Evolutionary conservation across 2,888 invertebrate species (phyloP).

Genomic region (Rugalucina vietnamica): DNA sequence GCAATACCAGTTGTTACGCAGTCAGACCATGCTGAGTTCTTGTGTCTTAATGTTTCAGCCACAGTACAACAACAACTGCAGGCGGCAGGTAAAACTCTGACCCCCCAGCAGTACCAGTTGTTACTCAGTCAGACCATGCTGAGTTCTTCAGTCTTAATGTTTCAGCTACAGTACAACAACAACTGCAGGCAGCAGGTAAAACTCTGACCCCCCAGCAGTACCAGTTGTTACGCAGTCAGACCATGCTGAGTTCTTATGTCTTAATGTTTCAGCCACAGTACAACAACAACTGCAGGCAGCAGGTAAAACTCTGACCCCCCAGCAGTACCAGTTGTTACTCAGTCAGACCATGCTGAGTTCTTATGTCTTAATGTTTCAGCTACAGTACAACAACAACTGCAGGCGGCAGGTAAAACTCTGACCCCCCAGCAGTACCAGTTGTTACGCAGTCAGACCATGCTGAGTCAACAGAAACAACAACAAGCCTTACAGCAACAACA

Average conservation of each 20-base stretch:
- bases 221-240: conserved; percentile 64
- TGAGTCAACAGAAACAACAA: conserved; percentile 67
- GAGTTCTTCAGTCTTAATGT: too few species aligned
- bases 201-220: conserved; percentile 75
- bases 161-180: conserved; percentile 73
- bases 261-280: conserved; percentile 47
- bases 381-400: conserved; percentile 75
- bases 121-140: conserved; percentile 66
- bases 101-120: conserved; percentile 72
- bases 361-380: too few species aligned
- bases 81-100: conserved; percentile 64
- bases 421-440: conserved; percentile 74
- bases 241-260: too few species aligned
- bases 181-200: conserved; percentile 65
- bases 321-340: conserved; percentile 72
- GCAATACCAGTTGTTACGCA: too few species aligned
- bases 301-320: conserved; percentile 70
- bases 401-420: conserved; percentile 65
- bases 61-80: conserved; percentile 75
- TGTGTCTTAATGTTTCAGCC: too few species aligned
- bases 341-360: too few species aligned
- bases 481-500: conserved; percentile 63
- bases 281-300: conserved; percentile 65
- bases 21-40: too few species aligned
- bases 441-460: conserved; percentile 63